These are phyloP conservation scores for Meteorus cinctellus DNA, from an alignment of 2,888 invertebrate genomes.

Conservation along the genomic window DNA sequence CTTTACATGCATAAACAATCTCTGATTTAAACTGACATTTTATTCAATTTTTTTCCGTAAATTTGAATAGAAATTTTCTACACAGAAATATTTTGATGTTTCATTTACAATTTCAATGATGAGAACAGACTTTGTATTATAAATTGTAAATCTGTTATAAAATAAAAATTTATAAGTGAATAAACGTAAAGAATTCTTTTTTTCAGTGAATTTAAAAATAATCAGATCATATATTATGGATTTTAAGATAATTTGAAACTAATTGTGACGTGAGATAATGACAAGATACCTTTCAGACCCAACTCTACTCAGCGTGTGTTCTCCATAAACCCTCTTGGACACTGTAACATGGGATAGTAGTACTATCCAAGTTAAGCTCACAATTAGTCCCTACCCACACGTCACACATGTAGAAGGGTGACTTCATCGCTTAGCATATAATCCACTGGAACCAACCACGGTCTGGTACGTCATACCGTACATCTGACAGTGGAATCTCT, in stretches of 20 bases:
- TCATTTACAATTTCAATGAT: no score
- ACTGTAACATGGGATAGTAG: neutral
- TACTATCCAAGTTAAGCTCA: conserved; percentile 1
- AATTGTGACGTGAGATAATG: neutral
- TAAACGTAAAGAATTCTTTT: no score
- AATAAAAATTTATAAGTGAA: no score
- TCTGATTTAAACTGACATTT: no score
- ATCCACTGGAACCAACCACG: neutral
- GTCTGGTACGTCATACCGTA: neutral
- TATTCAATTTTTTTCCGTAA: no score
- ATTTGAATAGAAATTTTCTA: no score
- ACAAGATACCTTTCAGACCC: neutral
- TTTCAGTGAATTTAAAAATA: neutral
- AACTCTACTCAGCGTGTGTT: neutral
- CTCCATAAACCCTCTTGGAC: neutral
- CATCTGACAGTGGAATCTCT: neutral
- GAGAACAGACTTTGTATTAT: no score
- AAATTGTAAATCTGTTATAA: no score
- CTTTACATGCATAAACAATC: no score
- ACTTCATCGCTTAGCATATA: conserved; percentile 2
- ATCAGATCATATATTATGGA: neutral
- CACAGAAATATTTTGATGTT: no score
- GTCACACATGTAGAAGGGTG: conserved; percentile 10
- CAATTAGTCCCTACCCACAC: conserved; percentile 1
- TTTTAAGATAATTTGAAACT: neutral